These are phyloP conservation scores for Cheirogaleus major DNA, from an alignment of 2,797 vertebrate species.

Conservation along the genomic window DNA sequence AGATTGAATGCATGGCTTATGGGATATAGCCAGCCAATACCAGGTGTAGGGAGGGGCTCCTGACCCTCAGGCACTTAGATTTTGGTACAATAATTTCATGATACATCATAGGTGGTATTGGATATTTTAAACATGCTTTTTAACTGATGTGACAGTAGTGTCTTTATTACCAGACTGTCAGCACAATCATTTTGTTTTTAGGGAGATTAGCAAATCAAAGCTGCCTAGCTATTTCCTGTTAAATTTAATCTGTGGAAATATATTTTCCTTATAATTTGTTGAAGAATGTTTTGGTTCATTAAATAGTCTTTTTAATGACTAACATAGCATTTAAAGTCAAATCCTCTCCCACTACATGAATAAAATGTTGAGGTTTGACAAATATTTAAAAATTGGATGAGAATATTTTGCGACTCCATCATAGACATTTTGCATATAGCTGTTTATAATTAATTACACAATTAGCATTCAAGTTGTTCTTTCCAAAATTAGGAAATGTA, in stretches of 20 bases:
- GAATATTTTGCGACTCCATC: neutral
- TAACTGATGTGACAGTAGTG: neutral
- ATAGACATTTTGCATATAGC: neutral
- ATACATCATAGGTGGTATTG: neutral
- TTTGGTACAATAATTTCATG: conserved; percentile 1
- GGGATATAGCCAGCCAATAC: neutral
- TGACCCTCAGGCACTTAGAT: neutral
- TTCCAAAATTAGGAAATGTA: conserved; percentile 29
- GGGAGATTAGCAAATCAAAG: neutral
- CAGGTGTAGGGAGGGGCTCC: neutral
- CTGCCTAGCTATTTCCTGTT: conserved; percentile 34
- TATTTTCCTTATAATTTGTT: conserved; percentile 34
- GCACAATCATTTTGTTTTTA: conserved; percentile 30
- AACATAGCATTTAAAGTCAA: conserved; percentile 26
- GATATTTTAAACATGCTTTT: conserved; percentile 19
- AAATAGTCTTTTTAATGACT: neutral
- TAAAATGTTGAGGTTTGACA: conserved; percentile 36
- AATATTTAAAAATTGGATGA: conserved; percentile 1
- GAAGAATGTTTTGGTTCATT: conserved; percentile 37
- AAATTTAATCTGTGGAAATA: conserved; percentile 25
- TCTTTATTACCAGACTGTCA: conserved; percentile 34
- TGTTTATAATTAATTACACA: neutral
- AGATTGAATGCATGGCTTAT: conserved; percentile 38
- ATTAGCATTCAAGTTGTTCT: neutral
- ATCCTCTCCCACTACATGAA: conserved; percentile 1